Evolutionary conservation across 2,888 invertebrate genomes (phyloP).

Genomic region (Hemaris fuciformis): DNA sequence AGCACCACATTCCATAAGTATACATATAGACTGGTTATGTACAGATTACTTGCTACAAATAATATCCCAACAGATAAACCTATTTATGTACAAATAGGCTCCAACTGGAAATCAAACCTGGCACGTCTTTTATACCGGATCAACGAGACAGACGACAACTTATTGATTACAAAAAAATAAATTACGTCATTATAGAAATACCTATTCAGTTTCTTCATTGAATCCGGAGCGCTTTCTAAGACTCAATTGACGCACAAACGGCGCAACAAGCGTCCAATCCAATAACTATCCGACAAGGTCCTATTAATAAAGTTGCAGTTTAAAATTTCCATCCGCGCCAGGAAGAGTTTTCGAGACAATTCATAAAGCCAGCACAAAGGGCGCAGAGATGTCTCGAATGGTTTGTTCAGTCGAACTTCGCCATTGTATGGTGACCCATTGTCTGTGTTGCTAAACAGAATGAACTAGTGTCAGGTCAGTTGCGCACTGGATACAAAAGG

Average conservation of each 20-base stretch:
- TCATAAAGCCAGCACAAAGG: slow-evolving; percentile 44
- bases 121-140: too few relatives aligned
- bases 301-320: slow-evolving; percentile 24
- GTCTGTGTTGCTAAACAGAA: slow-evolving; percentile 35
- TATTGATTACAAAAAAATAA: too few relatives aligned
- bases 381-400: slow-evolving; percentile 34
- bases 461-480: slow-evolving; percentile 35
- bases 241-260: not conserved
- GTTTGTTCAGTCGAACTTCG: slow-evolving; percentile 45
- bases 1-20: too few relatives aligned
- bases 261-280: slow-evolving; percentile 26
- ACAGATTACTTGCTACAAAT: too few relatives aligned
- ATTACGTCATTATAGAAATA: too few relatives aligned
- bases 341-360: slow-evolving; percentile 37
- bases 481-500: slow-evolving; percentile 22
- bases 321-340: slow-evolving; percentile 34
- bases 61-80: too few relatives aligned
- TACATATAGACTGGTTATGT: too few relatives aligned
- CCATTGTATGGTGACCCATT: slow-evolving; percentile 46
- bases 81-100: too few relatives aligned
- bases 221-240: not conserved
- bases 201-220: not conserved
- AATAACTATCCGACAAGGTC: slow-evolving; percentile 25
- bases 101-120: too few relatives aligned
- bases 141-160: too few relatives aligned